A percentile compares a stretch with the other conserved stretches of the same genome.
Evolutionary conservation across 2,797 vertebrate genomes (phyloP).

Genomic region (Mus spretus): DNA sequence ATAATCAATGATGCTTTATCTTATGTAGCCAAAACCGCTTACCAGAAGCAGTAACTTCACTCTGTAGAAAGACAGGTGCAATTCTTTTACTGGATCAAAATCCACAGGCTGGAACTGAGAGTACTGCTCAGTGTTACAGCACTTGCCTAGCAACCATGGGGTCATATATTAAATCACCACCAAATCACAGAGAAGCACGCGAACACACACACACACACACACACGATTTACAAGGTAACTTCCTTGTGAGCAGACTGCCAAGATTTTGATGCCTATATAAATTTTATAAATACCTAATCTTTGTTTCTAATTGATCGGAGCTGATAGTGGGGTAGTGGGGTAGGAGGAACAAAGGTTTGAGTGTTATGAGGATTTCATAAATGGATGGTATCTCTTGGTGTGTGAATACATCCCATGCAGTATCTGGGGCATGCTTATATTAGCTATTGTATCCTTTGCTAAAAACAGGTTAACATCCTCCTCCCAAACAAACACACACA

Average conservation of each 20-base stretch:
- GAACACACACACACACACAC: not conserved
- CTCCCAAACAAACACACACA: not conserved
- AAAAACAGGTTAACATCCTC: not conserved
- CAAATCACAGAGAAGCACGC: not conserved
- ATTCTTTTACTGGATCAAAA: not conserved
- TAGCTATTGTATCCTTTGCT: not conserved
- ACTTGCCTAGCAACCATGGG: not conserved
- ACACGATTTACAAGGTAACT: not conserved
- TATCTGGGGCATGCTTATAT: not conserved
- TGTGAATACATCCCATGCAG: not conserved
- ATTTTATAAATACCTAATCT: not conserved
- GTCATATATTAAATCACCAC: not conserved
- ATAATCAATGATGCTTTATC: not conserved
- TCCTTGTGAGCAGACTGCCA: not conserved
- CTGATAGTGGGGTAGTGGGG: not conserved
- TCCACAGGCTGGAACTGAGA: not conserved
- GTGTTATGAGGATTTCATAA: not conserved
- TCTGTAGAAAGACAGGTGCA: not conserved
- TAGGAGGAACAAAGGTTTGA: not conserved
- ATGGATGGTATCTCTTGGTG: not conserved
- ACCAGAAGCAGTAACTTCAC: not conserved
- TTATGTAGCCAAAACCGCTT: not conserved
- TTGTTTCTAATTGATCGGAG: not conserved
- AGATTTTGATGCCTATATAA: not conserved
- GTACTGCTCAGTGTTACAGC: not conserved